Base-by-base conservation (phyloP, 2,113 vertebrate genomes). In the Epinephelus lanceolatus region DNA sequence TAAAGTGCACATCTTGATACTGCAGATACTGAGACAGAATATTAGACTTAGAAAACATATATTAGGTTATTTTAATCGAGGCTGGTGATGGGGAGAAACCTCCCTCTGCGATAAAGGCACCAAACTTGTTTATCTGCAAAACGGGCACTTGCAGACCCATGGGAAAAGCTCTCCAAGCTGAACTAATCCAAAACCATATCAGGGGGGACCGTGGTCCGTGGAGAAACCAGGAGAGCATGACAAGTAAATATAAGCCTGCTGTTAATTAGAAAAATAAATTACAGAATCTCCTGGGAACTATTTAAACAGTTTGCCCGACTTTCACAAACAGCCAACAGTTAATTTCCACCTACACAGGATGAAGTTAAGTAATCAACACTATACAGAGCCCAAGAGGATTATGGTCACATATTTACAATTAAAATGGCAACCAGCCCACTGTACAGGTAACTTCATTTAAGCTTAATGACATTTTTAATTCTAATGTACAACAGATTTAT, bases 231-330 rank as follows among this genome's bases (percentile, higher is more conserved):
- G 30, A 59, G 69, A 55, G 33, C 59, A 60, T 67, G 25, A 80
- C 67, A 78, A 85, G 80, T 83, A 88, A 92, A 90, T 80, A 84
- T 56, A 62, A 83, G 73, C 60, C 76, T 81, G 74, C 51, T 76
- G 76, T 86, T 91, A 89, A 93, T 94, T 88, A 86, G 69, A 83
- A 92, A 45, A 93, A 79, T 80, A 85, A 85, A 85, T 85, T 42
- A 60, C 49, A 80, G 27, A 51, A 59, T 74, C 82, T 83, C 86
- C 61, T 71, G 85, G 77, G 90, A 68, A 71, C 61, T 30, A 53
- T 74, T 78, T 57, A 42, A 83, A 80, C 33, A 47, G 63, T 74
- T 79, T 72, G 49, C 53, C 56, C 42, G 63, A 88, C 61, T 83
- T 85, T 77, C 21, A 61, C 59, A 86, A 90, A 86, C 79, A 90